These are phyloP conservation scores for Seladonia tumulorum DNA, from an alignment of 2,888 invertebrate species.

Conservation along the genomic window DNA sequence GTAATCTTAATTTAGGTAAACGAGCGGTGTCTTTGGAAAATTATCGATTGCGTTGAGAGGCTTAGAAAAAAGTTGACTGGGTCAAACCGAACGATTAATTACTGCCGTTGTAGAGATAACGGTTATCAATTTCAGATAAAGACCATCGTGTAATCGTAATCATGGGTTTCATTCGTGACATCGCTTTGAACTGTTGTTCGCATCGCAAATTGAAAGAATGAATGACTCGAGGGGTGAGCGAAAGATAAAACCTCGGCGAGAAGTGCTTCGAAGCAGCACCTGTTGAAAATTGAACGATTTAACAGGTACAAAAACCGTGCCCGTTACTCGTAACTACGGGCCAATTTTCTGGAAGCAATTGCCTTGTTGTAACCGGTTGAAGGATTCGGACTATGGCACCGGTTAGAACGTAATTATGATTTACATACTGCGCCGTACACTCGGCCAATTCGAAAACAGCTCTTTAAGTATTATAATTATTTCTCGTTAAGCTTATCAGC, in stretches of 20 bases:
- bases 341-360: constrained; percentile 26
- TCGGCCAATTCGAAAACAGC: neutral
- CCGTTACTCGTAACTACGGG: constrained; percentile 3
- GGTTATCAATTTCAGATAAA: neutral
- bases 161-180: neutral
- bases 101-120: neutral
- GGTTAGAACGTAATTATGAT: neutral
- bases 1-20: neutral
- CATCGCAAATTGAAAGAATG: constrained; percentile 6
- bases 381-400: neutral
- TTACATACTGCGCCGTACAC: neutral
- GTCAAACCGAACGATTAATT: neutral
- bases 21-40: neutral
- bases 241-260: constrained; percentile 22
- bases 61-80: neutral
- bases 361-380: neutral
- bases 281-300: neutral
- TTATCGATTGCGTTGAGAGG: neutral
- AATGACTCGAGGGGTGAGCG: neutral
- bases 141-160: neutral
- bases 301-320: constrained; percentile 27
- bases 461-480: neutral
- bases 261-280: neutral
- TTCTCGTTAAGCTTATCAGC: too few species aligned
- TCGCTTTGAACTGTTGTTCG: neutral